Conservation (phyloP, 2,797 vertebrate species). For the Dryobates pubescens region DNA sequence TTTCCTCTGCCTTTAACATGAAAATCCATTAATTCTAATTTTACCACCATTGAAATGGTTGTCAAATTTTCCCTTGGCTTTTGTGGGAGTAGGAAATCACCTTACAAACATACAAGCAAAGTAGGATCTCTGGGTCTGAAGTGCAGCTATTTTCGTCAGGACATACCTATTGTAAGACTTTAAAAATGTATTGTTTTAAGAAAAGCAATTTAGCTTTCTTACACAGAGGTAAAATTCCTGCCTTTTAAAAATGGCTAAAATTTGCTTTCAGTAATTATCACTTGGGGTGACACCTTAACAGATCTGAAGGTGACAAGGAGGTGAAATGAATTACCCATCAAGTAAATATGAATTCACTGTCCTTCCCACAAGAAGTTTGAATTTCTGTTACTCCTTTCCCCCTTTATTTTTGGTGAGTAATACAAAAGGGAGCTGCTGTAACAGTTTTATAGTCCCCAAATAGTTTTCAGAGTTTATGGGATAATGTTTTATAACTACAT, state of each 20-base stretch:
- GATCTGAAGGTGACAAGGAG: constrained; percentile 14
- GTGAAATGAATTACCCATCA: constrained; percentile 1
- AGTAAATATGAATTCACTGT: neutral
- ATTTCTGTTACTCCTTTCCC: neutral
- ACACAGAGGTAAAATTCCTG: neutral
- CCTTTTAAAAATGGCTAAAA: constrained; percentile 8
- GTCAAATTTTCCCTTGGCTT: constrained; percentile 38
- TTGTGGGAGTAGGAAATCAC: neutral
- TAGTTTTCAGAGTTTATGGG: constrained; percentile 39
- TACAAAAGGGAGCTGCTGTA: constrained; percentile 17
- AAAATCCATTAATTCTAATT: constrained; percentile 56
- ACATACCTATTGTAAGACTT: neutral
- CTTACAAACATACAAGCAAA: neutral
- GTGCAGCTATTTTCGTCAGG: neutral
- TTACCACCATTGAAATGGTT: constrained; percentile 18
- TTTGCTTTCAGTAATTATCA: constrained; percentile 2
- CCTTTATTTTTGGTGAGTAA: neutral
- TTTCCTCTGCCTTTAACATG: constrained; percentile 54
- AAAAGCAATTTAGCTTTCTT: neutral
- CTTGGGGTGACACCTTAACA: constrained; percentile 9
- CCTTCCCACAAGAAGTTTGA: constrained; percentile 2
- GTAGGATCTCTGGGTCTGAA: constrained; percentile 27
- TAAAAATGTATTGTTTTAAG: neutral
- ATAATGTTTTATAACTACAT: constrained; percentile 28
- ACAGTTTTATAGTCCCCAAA: neutral